Base-by-base conservation (phyloP, 2,797 vertebrate genomes). In the Epinephelus coioides region DNA sequence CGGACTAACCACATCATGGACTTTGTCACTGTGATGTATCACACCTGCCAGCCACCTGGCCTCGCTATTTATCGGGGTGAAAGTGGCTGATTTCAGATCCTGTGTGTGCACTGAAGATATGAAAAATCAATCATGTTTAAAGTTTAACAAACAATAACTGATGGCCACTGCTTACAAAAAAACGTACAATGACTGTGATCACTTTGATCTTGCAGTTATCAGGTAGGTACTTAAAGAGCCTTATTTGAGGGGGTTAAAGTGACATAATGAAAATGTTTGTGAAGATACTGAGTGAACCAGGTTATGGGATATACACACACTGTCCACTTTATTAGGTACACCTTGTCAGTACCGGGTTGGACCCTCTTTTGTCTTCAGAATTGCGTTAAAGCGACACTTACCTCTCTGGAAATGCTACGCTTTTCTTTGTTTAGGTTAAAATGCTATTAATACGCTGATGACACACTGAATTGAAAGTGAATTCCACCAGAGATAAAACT, bases 41-140 rank as follows among this genome's bases (percentile, higher is more conserved):
- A 74, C 87, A 87, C 85, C 85, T 86, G 85, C 71, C 56, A 4
- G 62, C 51, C 77, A 64, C 68, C 67, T 78, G 82, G 67, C 76
- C 18, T 4, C 15, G 57, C 53, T 38, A 51, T 73, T 72, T 21
- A 67, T 17, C 11, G 25, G 21, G 12, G 8, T 15, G 14, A n/a
- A 53, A 61, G 25, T 19, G 15, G 5, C 38, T 46, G 40, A 38
- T 34, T 53, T 43, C 46, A 73, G n/a, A 44, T 21, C 27, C 56
- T 74, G 34, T 25, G 57, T 62, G 8, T 25, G 13, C 40, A 13
- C 34, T 38, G 4, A 38, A 25, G 2, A 46, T 19, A 21, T n/a
- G 65, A 19, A 10, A 40, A 23, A 27, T 10, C 11, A 23, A 40
- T 47, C 6, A n/a, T 38, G 40, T 60, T 12, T 50, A 56, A 54